These are phyloP conservation scores for Pseudonaja textilis DNA, from an alignment of 2,113 vertebrate species.

Conservation along the genomic window DNA sequence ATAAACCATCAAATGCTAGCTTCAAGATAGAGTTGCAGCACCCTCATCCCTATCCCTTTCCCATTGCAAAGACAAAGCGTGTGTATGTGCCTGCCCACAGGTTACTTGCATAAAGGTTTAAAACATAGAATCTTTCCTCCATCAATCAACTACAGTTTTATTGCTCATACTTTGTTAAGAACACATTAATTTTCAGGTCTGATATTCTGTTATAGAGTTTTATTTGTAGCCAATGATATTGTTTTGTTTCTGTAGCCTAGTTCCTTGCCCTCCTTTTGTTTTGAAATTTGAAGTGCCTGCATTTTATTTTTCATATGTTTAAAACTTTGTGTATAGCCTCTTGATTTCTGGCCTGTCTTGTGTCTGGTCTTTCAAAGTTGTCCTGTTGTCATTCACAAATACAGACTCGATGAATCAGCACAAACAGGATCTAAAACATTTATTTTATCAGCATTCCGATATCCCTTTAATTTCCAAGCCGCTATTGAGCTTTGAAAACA, in stretches of 20 bases:
- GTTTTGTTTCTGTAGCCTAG: background rate
- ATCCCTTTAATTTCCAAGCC: background rate
- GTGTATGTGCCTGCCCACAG: background rate
- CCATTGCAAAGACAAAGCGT: background rate
- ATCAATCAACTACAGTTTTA: background rate
- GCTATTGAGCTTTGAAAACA: background rate
- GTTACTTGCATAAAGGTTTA: background rate
- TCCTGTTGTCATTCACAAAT: background rate
- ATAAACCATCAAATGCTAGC: background rate
- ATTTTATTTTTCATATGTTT: constrained; percentile 25
- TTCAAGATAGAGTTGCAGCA: background rate
- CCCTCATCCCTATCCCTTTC: background rate
- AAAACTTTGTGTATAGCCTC: background rate
- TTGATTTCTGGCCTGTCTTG: constrained; percentile 1
- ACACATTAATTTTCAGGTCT: background rate
- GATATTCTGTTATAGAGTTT: background rate
- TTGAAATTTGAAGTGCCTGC: constrained; percentile 5
- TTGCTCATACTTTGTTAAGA: background rate
- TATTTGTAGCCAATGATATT: background rate
- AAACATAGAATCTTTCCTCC: background rate
- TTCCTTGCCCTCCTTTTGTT: background rate
- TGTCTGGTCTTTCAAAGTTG: constrained; percentile 28
- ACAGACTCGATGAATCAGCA: background rate
- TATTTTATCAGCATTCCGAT: constrained; percentile 17
- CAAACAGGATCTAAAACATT: background rate